Base-by-base conservation (phyloP, 2,113 vertebrate species). In the Muntiacus reevesi region DNA sequence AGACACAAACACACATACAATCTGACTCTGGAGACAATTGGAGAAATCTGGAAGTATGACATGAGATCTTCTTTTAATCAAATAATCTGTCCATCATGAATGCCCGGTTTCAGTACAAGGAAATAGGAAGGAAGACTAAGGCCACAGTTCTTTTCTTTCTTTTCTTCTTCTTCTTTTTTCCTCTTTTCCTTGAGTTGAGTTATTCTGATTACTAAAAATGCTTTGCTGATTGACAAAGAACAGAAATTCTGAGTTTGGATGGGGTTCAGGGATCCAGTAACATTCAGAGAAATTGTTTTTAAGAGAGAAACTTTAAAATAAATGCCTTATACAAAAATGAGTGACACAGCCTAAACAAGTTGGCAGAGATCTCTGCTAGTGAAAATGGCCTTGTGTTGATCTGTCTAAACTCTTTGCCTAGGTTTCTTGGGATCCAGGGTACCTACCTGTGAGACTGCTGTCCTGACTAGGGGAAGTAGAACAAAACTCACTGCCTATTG, bases 131-230 rank as follows among this genome's bases (percentile, higher is more conserved):
- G 78, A 33, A 4, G 25, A 13, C 33, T 23, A 16, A 87, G 14
- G 11, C 27, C 79, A 54, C 2, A 1, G 14, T 82, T 81, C 52
- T 82, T 14, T 76, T 17, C 7, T 62, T 79, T 88, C 62, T 50
- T 36, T 95, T 64, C 28, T 74, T n/a, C 40, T 16, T 25, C 36
- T 16, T 25, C 36, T 76, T 13, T 47, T 52, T 33, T 7, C 21
- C 36, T 50, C 1, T 52, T 40, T 76, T 74, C 50, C 57, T 94
- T 95, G 28, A 76, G 45, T 94, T 92, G 67, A 43, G 16, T 85
- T 87, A 64, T 87, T 94, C n/a, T 57, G 23, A 76, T 91, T 60
- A 76, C 25, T 59, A 85, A 96, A 93, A 92, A 91, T 92, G 8
- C 30, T 33, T 87, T 50, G n/a, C 14, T 59, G 5, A n/a, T 74